Evolutionary conservation across 2,113 vertebrate genomes (phyloP).

Genomic region (Trogon melanurus): DNA sequence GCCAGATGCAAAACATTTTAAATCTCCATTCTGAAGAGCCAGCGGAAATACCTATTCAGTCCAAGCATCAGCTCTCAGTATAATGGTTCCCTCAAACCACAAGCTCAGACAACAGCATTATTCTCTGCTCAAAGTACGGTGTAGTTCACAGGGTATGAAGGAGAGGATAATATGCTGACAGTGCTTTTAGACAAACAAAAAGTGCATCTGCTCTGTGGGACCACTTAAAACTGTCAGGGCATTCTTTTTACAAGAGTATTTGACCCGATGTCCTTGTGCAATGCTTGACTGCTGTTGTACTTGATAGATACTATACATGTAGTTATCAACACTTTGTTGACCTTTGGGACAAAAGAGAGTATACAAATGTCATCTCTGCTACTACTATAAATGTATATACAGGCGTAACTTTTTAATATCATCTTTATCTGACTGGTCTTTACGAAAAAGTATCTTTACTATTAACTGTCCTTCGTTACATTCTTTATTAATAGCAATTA

Average conservation of each 20-base stretch:
- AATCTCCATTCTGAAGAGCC: background rate
- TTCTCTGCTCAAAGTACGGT: background rate
- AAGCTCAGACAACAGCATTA: background rate
- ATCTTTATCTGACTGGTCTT: background rate
- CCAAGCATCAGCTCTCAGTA: background rate
- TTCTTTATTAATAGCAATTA: background rate
- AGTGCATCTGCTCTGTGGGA: background rate
- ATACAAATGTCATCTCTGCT: background rate
- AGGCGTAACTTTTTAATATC: background rate
- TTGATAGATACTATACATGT: background rate
- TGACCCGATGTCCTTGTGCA: slow-evolving; percentile 24
- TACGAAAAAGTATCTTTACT: background rate
- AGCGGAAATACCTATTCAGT: background rate
- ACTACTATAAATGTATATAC: background rate
- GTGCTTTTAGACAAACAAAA: background rate
- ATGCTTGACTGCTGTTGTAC: background rate
- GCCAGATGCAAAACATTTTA: background rate
- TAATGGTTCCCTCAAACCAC: background rate
- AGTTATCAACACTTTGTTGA: slow-evolving; percentile 15
- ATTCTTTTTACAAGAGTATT: background rate
- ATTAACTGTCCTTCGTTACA: background rate
- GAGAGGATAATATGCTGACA: background rate
- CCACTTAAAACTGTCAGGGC: background rate
- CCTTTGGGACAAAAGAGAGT: background rate
- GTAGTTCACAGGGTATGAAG: background rate